These are phyloP conservation scores for Ascaphus truei DNA, from an alignment of 2,113 vertebrate genomes.

Conservation along the genomic window DNA sequence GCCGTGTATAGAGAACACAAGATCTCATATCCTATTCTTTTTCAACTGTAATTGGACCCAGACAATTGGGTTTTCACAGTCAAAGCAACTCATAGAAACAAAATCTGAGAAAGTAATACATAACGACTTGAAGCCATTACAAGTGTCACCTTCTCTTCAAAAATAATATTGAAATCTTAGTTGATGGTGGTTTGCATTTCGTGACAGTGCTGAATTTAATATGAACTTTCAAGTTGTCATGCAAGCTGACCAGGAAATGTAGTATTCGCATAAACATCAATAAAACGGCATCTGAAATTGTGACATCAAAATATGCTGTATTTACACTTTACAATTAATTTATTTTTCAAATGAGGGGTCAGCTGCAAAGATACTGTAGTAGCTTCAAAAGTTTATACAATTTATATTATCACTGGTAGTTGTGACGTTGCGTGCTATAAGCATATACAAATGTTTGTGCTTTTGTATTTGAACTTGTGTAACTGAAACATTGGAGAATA, in stretches of 20 bases:
- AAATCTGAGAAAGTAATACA: neutral
- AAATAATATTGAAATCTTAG: neutral
- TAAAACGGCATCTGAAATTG: neutral
- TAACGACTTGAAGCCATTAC: neutral
- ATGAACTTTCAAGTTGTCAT: neutral
- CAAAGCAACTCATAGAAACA: neutral
- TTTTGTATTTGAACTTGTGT: no score
- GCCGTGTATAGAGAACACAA: neutral
- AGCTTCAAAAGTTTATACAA: no score
- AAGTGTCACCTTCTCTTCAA: conserved; percentile 14
- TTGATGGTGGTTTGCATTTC: conserved; percentile 1
- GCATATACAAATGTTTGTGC: no score
- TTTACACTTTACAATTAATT: no score
- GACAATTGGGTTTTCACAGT: neutral
- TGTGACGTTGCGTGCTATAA: no score
- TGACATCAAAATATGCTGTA: neutral
- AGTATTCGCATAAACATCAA: neutral
- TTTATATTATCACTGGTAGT: no score
- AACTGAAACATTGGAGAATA: no score
- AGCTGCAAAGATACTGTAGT: no score
- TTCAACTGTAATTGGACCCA: neutral
- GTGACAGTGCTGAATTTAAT: conserved; percentile 19
- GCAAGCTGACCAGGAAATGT: neutral
- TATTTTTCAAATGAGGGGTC: no score
- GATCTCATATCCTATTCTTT: neutral